Conservation (phyloP, 2,113 vertebrate genomes). For the Aleadryas rufinucha region DNA sequence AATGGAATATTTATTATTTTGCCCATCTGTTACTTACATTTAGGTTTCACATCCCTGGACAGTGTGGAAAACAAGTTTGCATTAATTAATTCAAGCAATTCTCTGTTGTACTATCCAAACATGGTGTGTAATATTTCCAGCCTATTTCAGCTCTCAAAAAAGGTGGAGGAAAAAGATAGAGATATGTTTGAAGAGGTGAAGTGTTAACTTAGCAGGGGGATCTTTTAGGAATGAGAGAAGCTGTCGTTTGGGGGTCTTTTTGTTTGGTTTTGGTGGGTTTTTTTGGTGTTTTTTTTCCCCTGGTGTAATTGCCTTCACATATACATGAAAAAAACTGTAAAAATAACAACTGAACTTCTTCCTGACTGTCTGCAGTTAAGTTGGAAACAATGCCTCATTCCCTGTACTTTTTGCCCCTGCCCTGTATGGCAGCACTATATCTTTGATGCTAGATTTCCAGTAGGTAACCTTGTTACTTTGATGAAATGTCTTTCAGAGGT, state of each 20-base stretch:
- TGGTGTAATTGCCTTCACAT: neutral
- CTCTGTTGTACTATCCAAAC: conserved; percentile 49
- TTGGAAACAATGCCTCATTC: neutral
- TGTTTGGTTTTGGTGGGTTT: neutral
- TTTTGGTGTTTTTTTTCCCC: neutral
- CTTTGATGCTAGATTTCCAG: conserved; percentile 17
- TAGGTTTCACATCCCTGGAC: conserved; percentile 50
- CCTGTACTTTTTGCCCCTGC: neutral
- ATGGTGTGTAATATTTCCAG: conserved; percentile 38
- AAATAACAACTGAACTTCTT: conserved; percentile 2
- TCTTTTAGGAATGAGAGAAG: neutral
- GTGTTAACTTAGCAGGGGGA: neutral
- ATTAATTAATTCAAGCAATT: conserved; percentile 65
- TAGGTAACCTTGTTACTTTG: conserved; percentile 43
- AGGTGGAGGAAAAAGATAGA: neutral
- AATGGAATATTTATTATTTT: conserved; percentile 69
- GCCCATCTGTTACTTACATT: conserved; percentile 64
- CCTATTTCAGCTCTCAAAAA: conserved; percentile 42
- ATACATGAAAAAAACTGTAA: neutral
- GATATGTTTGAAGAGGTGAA: neutral
- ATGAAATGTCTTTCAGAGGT: conserved; percentile 19
- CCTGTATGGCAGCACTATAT: neutral
- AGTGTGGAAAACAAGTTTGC: conserved; percentile 61
- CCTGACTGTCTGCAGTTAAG: neutral
- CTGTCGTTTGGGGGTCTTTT: accelerated